Base-by-base conservation (phyloP, 2,797 vertebrate genomes). In the Diglossa cyanea region DNA sequence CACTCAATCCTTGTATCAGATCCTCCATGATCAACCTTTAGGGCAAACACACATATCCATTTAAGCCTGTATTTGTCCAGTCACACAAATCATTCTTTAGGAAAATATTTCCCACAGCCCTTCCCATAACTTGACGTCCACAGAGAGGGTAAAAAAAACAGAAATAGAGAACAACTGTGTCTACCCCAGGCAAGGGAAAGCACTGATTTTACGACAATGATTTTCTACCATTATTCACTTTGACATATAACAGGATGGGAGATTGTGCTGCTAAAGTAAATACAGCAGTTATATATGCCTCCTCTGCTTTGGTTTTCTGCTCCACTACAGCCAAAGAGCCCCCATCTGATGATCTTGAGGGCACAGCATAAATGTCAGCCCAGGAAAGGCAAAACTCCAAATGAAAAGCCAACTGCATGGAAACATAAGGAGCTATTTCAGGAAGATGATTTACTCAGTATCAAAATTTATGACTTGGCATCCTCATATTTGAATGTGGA, bases 51-150 rank as follows among this genome's bases (percentile, higher is more conserved):
- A 74, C 30, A 94, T 78, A 94, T 17, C 87, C 91, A 44, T 86
- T 89, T 94, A 93, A 95, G 92, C 94, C 87, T 45, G 51, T 92
- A 92, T 97, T 95, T 96, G 75, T 93, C 89, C 94, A 92, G 94
- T 61, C 72, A 78, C 84, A 93, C 92, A 92, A 93, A 95, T 93
- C 61, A 95, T 88, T 83, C 92, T 83, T 85, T 93, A 95, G 78
- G 84, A 91, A 94, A 96, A 82, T 79, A 88, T 95, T 96, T 96
- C 93, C 91, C 94, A 94, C 95, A 96, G 93, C 48, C 84, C 90
- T 94, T 93, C 81, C 95, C 92, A 76, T 79, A 95, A 96, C 90
- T 84, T 89, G 88, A 95, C 5, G 42, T 95, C 90, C 92, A 75
- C 28, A 82, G 88, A 95, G 88, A 95, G 88, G 61, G 78, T 85